phyloP scores from a whole-genome alignment of 2,888 invertebrate species.

The Stenotaenia linearis region DNA sequence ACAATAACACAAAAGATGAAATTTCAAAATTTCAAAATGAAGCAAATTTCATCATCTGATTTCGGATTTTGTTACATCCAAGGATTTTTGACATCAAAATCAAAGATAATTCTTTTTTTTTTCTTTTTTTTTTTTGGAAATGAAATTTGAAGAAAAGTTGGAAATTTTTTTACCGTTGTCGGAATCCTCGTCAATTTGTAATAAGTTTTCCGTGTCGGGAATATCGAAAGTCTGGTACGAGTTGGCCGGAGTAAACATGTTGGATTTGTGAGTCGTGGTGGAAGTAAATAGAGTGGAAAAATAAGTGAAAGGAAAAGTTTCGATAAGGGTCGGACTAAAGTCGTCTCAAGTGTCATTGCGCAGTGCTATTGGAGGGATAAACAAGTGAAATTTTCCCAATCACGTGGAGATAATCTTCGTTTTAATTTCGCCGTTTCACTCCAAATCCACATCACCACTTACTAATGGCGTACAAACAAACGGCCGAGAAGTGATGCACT shows the following conservation, averaged over 20 bases:
- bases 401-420: neutral
- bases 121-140: neutral
- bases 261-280: neutral
- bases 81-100: too few relatives aligned
- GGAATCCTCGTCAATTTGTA: neutral
- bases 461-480: too few relatives aligned
- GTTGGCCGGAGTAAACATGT: neutral
- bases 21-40: neutral
- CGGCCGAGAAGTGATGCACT: too few relatives aligned
- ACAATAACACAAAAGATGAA: neutral
- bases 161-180: neutral
- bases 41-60: neutral
- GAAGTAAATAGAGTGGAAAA: neutral
- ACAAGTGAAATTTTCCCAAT: neutral
- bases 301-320: neutral
- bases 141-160: too few relatives aligned
- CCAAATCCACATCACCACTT: neutral
- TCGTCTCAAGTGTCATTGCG: neutral
- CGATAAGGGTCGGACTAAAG: neutral
- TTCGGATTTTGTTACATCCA: too few relatives aligned
- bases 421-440: neutral
- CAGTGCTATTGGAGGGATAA: neutral
- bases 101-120: too few relatives aligned
- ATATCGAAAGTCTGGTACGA: neutral
- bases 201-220: neutral